A percentile compares a stretch with the other conserved stretches of the same genome.
Conservation (phyloP, 2,888 invertebrate genomes). For the Phania funesta region DNA sequence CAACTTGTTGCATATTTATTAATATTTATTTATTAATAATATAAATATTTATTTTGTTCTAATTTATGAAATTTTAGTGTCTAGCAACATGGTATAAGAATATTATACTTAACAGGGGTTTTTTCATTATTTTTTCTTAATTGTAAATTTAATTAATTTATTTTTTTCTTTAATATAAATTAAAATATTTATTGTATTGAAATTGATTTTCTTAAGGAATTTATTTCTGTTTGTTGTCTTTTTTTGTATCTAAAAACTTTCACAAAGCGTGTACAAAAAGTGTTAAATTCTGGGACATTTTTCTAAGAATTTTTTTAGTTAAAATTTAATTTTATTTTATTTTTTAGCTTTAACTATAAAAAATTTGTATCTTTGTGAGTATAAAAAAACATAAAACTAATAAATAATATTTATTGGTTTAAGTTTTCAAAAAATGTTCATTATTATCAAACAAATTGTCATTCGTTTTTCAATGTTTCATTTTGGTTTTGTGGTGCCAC, state of each 20-base stretch:
- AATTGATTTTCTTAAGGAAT: constrained; percentile 20
- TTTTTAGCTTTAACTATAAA: not conserved
- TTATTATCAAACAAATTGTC: constrained; percentile 64
- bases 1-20: constrained; percentile 40
- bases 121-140: not conserved
- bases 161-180: constrained; percentile 1
- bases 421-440: constrained; percentile 8
- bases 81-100: constrained; percentile 1
- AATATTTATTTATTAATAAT: not conserved
- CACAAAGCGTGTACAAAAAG: constrained; percentile 60
- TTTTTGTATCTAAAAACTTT: constrained; percentile 22
- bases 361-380: constrained; percentile 50
- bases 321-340: constrained; percentile 31
- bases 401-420: constrained; percentile 23
- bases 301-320: not conserved
- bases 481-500: constrained; percentile 30
- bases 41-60: not conserved
- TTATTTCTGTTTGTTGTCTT: not conserved
- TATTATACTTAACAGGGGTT: not conserved
- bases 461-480: constrained; percentile 28
- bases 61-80: not conserved
- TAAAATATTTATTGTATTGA: constrained; percentile 9
- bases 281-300: constrained; percentile 6
- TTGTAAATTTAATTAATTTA: not conserved
- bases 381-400: constrained; percentile 57